A percentile compares a stretch with the other conserved stretches of the same genome.
phyloP scores from a whole-genome alignment of 2,797 vertebrate genomes.

The Lithobates pipiens region DNA sequence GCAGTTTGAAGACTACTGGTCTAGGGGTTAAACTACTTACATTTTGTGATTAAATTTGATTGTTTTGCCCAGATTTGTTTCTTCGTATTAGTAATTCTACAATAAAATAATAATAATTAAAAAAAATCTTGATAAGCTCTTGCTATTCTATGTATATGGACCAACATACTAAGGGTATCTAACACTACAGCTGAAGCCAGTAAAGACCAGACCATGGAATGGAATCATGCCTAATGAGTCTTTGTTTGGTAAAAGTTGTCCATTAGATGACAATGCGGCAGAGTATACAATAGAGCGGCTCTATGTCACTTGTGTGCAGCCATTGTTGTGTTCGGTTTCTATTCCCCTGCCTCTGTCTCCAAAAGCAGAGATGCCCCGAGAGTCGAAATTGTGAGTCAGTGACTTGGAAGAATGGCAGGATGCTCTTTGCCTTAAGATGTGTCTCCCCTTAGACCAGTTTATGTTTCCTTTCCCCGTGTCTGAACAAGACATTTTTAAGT shows the following conservation, averaged over 20 bases:
- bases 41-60: too few species aligned
- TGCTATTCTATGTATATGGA: too few species aligned
- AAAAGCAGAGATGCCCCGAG: constrained; percentile 78
- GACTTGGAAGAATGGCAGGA: constrained; percentile 80
- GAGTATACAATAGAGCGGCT: not conserved
- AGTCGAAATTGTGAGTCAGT: constrained; percentile 77
- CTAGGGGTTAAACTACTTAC: too few species aligned
- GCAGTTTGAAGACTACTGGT: too few species aligned
- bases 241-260: not conserved
- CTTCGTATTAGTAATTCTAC: too few species aligned
- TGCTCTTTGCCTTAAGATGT: constrained; percentile 74
- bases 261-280: not conserved
- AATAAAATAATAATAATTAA: too few species aligned
- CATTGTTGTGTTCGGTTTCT: constrained; percentile 2
- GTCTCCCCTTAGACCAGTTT: constrained; percentile 70
- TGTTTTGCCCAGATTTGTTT: too few species aligned
- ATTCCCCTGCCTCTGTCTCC: constrained; percentile 68
- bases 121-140: too few species aligned
- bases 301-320: constrained; percentile 2
- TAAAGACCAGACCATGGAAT: too few species aligned
- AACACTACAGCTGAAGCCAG: too few species aligned
- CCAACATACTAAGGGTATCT: too few species aligned
- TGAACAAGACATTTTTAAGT: constrained; percentile 77
- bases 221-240: too few species aligned
- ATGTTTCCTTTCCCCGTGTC: constrained; percentile 80